Conservation (phyloP, 2,113 vertebrate species). For the Channa maculata region DNA sequence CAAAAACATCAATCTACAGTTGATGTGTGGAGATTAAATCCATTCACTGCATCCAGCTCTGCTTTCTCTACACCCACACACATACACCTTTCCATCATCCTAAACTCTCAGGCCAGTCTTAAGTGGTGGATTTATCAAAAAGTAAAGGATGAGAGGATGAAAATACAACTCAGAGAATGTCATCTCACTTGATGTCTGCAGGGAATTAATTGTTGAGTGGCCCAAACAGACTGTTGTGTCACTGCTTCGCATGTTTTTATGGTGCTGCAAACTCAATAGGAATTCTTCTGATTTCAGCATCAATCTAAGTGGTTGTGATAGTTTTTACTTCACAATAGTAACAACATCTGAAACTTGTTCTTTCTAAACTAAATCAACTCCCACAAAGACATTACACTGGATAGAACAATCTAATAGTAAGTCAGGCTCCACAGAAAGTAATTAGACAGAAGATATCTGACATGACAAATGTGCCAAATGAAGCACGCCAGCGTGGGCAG, state of each 20-base stretch:
- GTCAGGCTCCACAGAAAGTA: not conserved
- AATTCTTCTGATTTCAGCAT: not conserved
- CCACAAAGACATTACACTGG: not conserved
- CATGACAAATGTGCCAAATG: not conserved
- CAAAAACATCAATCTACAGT: slow-evolving; percentile 46
- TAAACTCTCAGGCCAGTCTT: slow-evolving; percentile 36
- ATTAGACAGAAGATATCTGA: slow-evolving; percentile 14
- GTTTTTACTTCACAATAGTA: not conserved
- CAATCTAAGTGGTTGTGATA: not conserved
- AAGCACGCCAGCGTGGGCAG: not conserved
- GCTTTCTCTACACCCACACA: slow-evolving; percentile 22
- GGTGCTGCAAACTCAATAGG: not conserved
- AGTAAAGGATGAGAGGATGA: slow-evolving; percentile 51
- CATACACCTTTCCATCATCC: slow-evolving; percentile 61
- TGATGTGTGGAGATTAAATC: slow-evolving; percentile 68
- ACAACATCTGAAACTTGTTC: not conserved
- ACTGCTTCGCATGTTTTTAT: not conserved
- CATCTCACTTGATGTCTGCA: slow-evolving; percentile 1
- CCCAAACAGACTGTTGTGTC: not conserved
- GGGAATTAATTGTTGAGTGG: slow-evolving; percentile 8
- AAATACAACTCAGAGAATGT: slow-evolving; percentile 32
- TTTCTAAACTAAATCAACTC: slow-evolving; percentile 5
- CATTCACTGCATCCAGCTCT: slow-evolving; percentile 14
- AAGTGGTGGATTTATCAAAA: slow-evolving; percentile 39
- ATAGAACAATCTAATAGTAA: not conserved